Conservation (phyloP, 2,888 invertebrate species). For the Sarcophaga rosellei region DNA sequence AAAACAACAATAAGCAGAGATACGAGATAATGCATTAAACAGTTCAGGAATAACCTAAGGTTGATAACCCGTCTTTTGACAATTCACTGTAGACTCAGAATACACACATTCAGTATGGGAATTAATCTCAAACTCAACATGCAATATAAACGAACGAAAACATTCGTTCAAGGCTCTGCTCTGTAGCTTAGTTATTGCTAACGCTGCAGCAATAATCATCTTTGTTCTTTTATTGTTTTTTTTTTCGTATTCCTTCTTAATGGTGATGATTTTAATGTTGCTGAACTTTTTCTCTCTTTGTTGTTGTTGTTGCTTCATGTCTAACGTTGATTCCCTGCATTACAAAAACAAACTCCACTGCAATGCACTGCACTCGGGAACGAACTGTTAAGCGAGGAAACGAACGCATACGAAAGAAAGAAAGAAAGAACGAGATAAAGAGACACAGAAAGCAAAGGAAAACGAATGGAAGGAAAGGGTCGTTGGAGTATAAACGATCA, state of each 20-base stretch:
- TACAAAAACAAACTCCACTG: constrained; percentile 31
- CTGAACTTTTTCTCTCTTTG: constrained; percentile 52
- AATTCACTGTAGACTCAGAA: too few relatives aligned
- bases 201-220: constrained; percentile 35
- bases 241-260: constrained; percentile 32
- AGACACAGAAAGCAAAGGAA: not conserved
- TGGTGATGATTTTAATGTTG: constrained; percentile 63
- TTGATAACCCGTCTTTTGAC: too few relatives aligned
- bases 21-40: too few relatives aligned
- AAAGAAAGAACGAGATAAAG: constrained; percentile 14
- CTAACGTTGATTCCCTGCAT: not conserved
- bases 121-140: too few relatives aligned
- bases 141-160: too few relatives aligned
- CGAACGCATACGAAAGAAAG: constrained; percentile 9
- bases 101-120: too few relatives aligned
- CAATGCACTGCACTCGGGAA: constrained; percentile 3
- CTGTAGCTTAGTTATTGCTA: constrained; percentile 25
- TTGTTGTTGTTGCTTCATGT: not conserved
- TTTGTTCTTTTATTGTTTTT: not conserved
- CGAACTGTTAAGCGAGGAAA: not conserved
- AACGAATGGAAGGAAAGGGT: constrained; percentile 57
- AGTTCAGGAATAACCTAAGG: too few relatives aligned
- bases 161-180: too few relatives aligned
- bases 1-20: too few relatives aligned
- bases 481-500: constrained; percentile 64